Evolutionary conservation across 2,888 invertebrate genomes (phyloP), one percentile per base, ranked within the genome.

Genomic region (Aphidius colemani): DNA sequence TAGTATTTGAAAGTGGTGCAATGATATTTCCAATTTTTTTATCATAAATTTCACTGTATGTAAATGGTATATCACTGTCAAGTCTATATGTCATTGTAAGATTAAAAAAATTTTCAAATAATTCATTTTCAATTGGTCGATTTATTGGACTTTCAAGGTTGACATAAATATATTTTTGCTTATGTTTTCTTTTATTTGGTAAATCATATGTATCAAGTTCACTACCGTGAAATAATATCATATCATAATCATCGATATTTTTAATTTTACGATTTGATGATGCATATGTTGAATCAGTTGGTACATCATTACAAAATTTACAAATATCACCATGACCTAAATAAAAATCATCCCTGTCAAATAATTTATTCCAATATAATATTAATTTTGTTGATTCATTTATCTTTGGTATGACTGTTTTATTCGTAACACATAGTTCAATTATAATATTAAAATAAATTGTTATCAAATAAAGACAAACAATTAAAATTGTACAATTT

Each of bases 31-130:
- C 63, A 0, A 71, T 78, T 2, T 69, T 74, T 46, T 71, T 60
- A 39, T 84, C 82, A 43, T 71, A 48, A 7, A 85, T 63, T 7
- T 70, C 67, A 5, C 74, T 78, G 66, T 86, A 86, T 1, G 84
- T 72, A 84, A 84, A 84, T 0, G 78, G 49, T 11, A 86, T 73
- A 69, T 86, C 86, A 63, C 86, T 86, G 69, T 84, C 85, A 64
- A 84, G 68, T 65, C 86, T 82, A 72, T 87, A 87, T 0, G 85
- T 86, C 85, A 87, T 86, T 2, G 87, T 87, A 66, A 84, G 75
- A 71, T 88, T 88, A 69, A 85, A 89, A 44, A 79, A 69, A 7
- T 72, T 63, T 7, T 76, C 71, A 53, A 70, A 66, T 7, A 66
- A 66, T 1, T 62, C n/a, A 40, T 69, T 55, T 6, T 63, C 44